Conservation (phyloP, 2,113 vertebrate species). For the Microcebus tavaratra region DNA sequence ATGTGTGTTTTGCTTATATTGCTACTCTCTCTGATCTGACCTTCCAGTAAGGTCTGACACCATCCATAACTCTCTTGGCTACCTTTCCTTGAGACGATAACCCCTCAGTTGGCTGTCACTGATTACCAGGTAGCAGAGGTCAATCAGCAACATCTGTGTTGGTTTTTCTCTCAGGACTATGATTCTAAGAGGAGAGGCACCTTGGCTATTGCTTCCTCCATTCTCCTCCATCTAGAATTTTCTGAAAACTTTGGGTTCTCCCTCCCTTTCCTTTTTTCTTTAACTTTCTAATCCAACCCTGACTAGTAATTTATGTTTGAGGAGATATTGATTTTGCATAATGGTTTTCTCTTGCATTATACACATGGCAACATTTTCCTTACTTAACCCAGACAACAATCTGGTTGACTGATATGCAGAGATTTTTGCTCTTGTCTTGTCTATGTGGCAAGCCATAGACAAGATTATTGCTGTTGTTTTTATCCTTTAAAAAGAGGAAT, state of each 20-base stretch:
- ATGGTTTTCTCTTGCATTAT: conserved; percentile 74
- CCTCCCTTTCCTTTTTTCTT: not conserved
- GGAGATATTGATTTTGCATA: conserved; percentile 83
- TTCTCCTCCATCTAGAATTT: not conserved
- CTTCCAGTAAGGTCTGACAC: not conserved
- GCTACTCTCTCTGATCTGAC: not conserved
- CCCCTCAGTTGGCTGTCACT: not conserved
- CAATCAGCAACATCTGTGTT: not conserved
- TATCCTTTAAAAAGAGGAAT: not conserved
- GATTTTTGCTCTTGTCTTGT: not conserved
- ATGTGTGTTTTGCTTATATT: not conserved
- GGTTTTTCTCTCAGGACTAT: not conserved
- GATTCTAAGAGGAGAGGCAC: not conserved
- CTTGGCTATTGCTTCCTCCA: not conserved
- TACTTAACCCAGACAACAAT: conserved; percentile 71
- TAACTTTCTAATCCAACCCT: not conserved
- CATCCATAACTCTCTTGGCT: not conserved
- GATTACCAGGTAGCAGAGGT: not conserved
- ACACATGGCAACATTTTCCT: conserved; percentile 55
- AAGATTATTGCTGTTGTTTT: not conserved
- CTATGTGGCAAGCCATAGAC: not conserved
- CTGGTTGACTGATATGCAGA: conserved; percentile 51
- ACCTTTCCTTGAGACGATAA: not conserved
- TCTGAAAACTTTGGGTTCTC: not conserved
- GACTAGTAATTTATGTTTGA: conserved; percentile 79